Evolutionary conservation across 1,140 invertebrate genomes (phyloP).

Genomic region (Vanessa atalanta): DNA sequence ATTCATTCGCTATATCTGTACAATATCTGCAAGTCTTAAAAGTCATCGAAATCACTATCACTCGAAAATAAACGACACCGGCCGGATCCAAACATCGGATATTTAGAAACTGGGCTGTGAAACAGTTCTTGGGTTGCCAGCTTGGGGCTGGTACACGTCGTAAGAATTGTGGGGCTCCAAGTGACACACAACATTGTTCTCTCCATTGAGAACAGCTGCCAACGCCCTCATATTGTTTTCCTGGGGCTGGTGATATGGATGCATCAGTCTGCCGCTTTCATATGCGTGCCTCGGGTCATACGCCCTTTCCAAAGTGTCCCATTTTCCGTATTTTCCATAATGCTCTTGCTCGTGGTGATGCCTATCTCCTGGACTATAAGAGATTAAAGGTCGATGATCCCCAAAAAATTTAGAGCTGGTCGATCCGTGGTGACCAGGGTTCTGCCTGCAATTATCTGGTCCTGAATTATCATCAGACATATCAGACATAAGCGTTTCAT

Average conservation of each 20-base stretch:
- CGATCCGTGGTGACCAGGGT: slow-evolving; percentile 79
- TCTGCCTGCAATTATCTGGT: slow-evolving; percentile 86
- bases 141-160: slow-evolving; percentile 80
- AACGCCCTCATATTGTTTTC: slow-evolving; percentile 83
- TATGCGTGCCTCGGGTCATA: slow-evolving; percentile 73
- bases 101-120: slow-evolving; percentile 81
- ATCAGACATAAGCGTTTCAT: slow-evolving; percentile 88
- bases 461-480: slow-evolving; percentile 90
- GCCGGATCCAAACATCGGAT: slow-evolving; percentile 15
- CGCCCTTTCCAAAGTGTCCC: slow-evolving; percentile 82
- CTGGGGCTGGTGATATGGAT: slow-evolving; percentile 72
- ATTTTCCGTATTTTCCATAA: slow-evolving; percentile 80
- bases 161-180: slow-evolving; percentile 84
- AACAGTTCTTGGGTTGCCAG: slow-evolving; percentile 80
- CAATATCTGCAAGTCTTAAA: slow-evolving; percentile 45
- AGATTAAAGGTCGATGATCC: slow-evolving; percentile 88
- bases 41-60: slow-evolving; percentile 40
- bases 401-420: slow-evolving; percentile 87
- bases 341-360: slow-evolving; percentile 81
- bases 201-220: slow-evolving; percentile 90
- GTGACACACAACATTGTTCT: slow-evolving; percentile 90
- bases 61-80: slow-evolving; percentile 25
- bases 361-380: slow-evolving; percentile 83
- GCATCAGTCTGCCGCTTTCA: slow-evolving; percentile 75
- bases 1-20: slow-evolving; percentile 72